A percentile compares a stretch with the other conserved stretches of the same genome.
These are phyloP conservation scores for Masnerella sp. DNA, from an alignment of 2,888 invertebrate species.

Conservation along the genomic window DNA sequence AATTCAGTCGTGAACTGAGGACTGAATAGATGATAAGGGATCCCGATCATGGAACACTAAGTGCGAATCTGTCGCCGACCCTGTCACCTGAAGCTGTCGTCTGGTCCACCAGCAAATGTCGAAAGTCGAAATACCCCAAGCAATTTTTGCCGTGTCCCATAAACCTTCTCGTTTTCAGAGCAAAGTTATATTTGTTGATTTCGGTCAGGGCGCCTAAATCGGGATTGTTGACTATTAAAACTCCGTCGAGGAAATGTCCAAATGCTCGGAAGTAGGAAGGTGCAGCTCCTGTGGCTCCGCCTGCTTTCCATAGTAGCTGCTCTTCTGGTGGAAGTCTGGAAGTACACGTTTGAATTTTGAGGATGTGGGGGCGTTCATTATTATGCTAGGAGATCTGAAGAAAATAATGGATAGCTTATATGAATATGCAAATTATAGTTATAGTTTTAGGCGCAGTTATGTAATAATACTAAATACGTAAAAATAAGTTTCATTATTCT, in stretches of 20 bases:
- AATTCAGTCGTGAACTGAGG: slow-evolving; percentile 93
- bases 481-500: too few species aligned
- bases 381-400: slow-evolving; percentile 85
- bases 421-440: too few species aligned
- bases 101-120: slow-evolving; percentile 93
- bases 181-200: slow-evolving; percentile 92
- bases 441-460: too few species aligned
- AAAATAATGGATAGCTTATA: too few species aligned
- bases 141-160: slow-evolving; percentile 88
- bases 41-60: slow-evolving; percentile 93
- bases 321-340: slow-evolving; percentile 82
- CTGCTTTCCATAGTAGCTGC: slow-evolving; percentile 94
- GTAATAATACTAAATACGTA: too few species aligned
- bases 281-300: slow-evolving; percentile 96
- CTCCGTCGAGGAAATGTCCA: slow-evolving; percentile 92
- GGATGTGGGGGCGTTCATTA: slow-evolving; percentile 81
- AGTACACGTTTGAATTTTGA: slow-evolving; percentile 80
- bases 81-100: slow-evolving; percentile 96
- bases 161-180: slow-evolving; percentile 89
- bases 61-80: slow-evolving; percentile 94
- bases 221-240: slow-evolving; percentile 97
- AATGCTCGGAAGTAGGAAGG: slow-evolving; percentile 95
- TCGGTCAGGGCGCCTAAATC: slow-evolving; percentile 96
- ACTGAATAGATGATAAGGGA: slow-evolving; percentile 91
- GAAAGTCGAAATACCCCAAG: slow-evolving; percentile 90